phyloP scores from a whole-genome alignment of 2,797 vertebrate genomes.

The Gallinago stenura region DNA sequence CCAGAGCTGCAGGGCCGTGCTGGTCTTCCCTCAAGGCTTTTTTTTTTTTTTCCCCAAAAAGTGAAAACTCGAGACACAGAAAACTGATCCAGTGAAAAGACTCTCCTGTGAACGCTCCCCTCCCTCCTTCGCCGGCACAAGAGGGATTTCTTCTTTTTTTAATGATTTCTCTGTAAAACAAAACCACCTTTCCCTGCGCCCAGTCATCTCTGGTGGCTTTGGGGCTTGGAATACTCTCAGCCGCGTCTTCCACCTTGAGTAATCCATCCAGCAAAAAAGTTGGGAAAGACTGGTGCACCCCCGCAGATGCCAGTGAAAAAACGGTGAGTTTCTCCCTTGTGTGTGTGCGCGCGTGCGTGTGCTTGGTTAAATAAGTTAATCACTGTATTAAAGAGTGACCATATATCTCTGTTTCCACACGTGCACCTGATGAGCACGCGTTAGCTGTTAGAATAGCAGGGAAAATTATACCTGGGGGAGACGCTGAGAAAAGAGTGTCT shows the following conservation, averaged over 20 bases:
- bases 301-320: background rate
- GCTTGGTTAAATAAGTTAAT: background rate
- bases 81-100: background rate
- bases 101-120: background rate
- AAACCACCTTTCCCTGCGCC: background rate
- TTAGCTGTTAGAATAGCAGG: fast-evolving
- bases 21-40: background rate
- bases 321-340: background rate
- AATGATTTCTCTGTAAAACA: background rate
- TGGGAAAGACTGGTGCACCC: background rate
- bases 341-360: fast-evolving
- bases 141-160: background rate
- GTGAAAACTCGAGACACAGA: background rate
- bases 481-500: background rate
- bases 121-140: background rate
- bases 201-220: background rate
- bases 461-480: background rate
- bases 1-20: fast-evolving
- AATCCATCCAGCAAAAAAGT: background rate
- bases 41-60: background rate
- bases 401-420: background rate
- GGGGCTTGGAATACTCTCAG: background rate
- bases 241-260: background rate
- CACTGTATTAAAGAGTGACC: background rate
- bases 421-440: fast-evolving